Evolutionary conservation across 2,113 vertebrate species (phyloP), one percentile per base, ranked within the genome.

Genomic region (Egretta garzetta): DNA sequence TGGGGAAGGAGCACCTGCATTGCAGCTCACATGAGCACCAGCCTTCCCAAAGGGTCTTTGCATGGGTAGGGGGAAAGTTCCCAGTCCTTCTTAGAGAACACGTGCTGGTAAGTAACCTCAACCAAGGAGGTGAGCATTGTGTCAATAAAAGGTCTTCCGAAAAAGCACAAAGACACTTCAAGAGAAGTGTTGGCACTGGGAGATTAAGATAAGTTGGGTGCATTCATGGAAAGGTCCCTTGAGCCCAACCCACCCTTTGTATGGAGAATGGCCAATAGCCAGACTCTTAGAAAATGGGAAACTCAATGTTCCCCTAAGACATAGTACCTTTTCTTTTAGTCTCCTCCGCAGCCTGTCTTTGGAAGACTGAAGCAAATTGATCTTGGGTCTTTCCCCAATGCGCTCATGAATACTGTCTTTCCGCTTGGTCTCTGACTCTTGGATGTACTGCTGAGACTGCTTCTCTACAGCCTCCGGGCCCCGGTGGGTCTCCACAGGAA

Each of bases 331-430:
- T 97, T 99, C 99, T 97, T 99, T 99, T 96, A 99, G 99, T 81
- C 99, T 99, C 96, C 99, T 98, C 92, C 99, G 98, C 97, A 99
- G 99, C 77, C 99, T 98, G 98, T 99, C 99, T 98, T 99, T 99
- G 53, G 99, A 99, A 37, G 99, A 99, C 98, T 99, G 99, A 76
- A 99, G 99, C 97, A 99, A 91, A 84, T 98, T 99, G 93, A 99
- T 97, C 98, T 97, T 99, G 95, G 99, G 99, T 35, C 98, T 98
- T 43, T 99, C 98, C 60, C 96, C 96, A 0, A 8, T 4, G 20
- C 95, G 97, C 76, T 98, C 98, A 0, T 97, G 96, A 96, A 93
- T 53, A 93, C 97, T 96, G 90, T 99, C 98, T 74, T 95, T 98
- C 52, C 95, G 41, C 60, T 97, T 98, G 68, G 92, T 95, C 93